Evolutionary conservation across 2,113 vertebrate genomes (phyloP).

Genomic region (Fulica atra): DNA sequence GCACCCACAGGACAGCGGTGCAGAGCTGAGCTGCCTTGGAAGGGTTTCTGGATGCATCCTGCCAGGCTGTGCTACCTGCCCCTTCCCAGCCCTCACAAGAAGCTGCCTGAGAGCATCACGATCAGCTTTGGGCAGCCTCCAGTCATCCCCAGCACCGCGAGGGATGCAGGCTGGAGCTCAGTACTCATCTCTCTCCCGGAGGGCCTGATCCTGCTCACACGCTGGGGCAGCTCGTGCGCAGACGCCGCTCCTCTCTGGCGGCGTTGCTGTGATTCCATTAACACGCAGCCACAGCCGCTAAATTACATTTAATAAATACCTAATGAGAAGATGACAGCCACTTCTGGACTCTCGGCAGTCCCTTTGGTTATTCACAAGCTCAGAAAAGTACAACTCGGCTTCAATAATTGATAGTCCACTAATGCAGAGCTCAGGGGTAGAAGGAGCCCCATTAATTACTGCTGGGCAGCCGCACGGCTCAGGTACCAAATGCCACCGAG

Average conservation of each 20-base stretch:
- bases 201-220: background rate
- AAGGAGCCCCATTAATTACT: background rate
- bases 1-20: background rate
- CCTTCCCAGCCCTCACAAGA: background rate
- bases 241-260: rapidly evolving
- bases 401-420: conserved; percentile 46
- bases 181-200: rapidly evolving
- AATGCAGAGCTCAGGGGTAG: background rate
- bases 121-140: background rate
- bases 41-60: background rate
- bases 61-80: background rate
- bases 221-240: rapidly evolving
- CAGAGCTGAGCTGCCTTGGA: background rate
- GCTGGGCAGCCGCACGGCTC: background rate
- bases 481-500: background rate
- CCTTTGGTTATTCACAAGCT: conserved; percentile 2
- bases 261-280: background rate
- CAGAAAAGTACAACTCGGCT: background rate
- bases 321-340: conserved; percentile 48
- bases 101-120: rapidly evolving
- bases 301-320: conserved; percentile 65
- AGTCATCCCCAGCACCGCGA: rapidly evolving
- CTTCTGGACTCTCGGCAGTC: conserved; percentile 8
- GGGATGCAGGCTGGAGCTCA: background rate
- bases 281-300: background rate